These are phyloP conservation scores for Rousettus madagascariensis DNA, from an alignment of 2,797 vertebrate species.

Conservation along the genomic window DNA sequence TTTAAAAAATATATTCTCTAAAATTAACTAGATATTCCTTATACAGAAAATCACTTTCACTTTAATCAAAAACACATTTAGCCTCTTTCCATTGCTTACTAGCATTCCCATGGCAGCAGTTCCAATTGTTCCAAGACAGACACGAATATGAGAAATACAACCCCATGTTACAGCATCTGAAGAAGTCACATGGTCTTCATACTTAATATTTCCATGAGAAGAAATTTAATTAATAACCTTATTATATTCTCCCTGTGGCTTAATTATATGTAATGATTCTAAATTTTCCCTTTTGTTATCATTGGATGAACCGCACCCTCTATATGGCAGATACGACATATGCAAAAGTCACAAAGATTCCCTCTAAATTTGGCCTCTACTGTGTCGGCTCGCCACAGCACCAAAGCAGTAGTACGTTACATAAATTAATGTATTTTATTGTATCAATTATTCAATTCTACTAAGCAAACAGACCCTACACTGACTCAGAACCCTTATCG, in stretches of 20 bases:
- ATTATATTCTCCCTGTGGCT: background rate
- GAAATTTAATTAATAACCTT: slow-evolving; percentile 40
- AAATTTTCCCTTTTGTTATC: slow-evolving; percentile 70
- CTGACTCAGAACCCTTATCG: slow-evolving; percentile 53
- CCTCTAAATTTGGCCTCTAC: slow-evolving; percentile 31
- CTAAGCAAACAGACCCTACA: background rate
- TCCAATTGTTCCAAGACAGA: slow-evolving; percentile 62
- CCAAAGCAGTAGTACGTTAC: background rate
- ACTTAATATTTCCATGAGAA: slow-evolving; percentile 40
- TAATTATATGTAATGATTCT: background rate
- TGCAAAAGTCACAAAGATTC: slow-evolving; percentile 66
- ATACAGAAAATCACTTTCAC: slow-evolving; percentile 43
- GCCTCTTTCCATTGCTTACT: slow-evolving; percentile 61
- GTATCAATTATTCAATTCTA: background rate
- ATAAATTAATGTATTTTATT: slow-evolving; percentile 57
- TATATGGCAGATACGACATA: slow-evolving; percentile 7
- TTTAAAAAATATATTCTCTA: slow-evolving; percentile 31
- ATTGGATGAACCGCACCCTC: slow-evolving; percentile 66
- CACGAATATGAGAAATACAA: slow-evolving; percentile 69
- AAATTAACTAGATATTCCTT: slow-evolving; percentile 41
- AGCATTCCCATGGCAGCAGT: slow-evolving; percentile 68
- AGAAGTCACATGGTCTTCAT: slow-evolving; percentile 55
- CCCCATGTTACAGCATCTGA: slow-evolving; percentile 11
- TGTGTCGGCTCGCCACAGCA: background rate
- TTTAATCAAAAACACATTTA: slow-evolving; percentile 74